phyloP scores from a whole-genome alignment of 2,113 vertebrate genomes.

The Bos javanicus region DNA sequence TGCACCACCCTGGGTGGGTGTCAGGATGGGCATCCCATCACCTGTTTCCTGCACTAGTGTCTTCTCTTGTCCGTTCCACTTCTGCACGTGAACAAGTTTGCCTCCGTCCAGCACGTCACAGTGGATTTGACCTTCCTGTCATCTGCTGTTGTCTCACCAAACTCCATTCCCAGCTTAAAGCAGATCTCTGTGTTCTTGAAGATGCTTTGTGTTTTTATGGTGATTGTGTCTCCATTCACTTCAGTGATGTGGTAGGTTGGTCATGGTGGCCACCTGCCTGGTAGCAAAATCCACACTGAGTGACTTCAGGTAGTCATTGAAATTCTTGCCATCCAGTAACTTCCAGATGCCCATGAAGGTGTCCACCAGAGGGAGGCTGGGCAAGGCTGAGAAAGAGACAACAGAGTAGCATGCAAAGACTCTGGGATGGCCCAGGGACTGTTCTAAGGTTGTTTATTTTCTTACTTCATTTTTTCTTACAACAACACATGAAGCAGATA shows the following conservation, averaged over 20 bases:
- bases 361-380: slow-evolving; percentile 83
- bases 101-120: not conserved
- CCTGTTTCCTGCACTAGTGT: not conserved
- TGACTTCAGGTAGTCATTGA: slow-evolving; percentile 93
- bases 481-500: not conserved
- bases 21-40: slow-evolving; percentile 77
- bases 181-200: slow-evolving; percentile 92
- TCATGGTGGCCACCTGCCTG: slow-evolving; percentile 86
- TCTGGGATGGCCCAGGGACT: not conserved
- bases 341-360: slow-evolving; percentile 91
- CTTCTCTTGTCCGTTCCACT: not conserved
- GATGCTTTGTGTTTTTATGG: slow-evolving; percentile 90
- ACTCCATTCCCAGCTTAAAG: slow-evolving; percentile 89
- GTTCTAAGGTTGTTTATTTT: not conserved
- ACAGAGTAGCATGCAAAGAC: not conserved
- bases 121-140: slow-evolving; percentile 90
- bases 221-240: slow-evolving; percentile 80
- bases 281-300: slow-evolving; percentile 90
- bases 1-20: slow-evolving; percentile 84
- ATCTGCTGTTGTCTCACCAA: slow-evolving; percentile 93
- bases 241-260: slow-evolving; percentile 94
- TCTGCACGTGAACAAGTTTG: not conserved
- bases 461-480: not conserved
- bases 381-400: no score
- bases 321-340: slow-evolving; percentile 87